Base-by-base conservation (phyloP, 2,797 vertebrate species). In the Myripristis jacobus region DNA sequence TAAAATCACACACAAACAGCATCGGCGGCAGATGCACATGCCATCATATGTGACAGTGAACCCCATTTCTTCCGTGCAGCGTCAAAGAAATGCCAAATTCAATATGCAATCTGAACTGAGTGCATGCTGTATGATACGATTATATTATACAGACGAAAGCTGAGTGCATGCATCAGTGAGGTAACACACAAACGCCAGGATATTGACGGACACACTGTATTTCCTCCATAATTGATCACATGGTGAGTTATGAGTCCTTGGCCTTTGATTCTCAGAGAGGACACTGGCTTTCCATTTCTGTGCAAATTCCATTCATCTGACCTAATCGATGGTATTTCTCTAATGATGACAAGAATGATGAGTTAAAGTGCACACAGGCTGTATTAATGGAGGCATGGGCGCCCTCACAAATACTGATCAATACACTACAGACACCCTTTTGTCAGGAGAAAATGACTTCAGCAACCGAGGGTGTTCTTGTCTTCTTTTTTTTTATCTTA, bases 281-380 rank as follows among this genome's bases (percentile, higher is more conserved):
- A 70, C 8, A 11, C 51, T 9, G 16, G 38, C 61, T 75, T 51
- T 81, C 52, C 38, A 59, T 87, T 80, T 77, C 73, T 70, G 51
- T 58, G 65, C 52, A 62, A 77, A 82, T 79, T 75, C 58, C 71
- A 85, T 87, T 87, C 77, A 85, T 89, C 82, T 62, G 53, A 64
- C 15, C 41, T 54, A 83, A 91, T 92, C 78, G 60, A 89, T 88
- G 63, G 38, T 51, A 65, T 77, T 67, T 77, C 75, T 86, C 76
- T 83, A 66, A 84, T 84, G 81, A 88, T 79, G 80, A 78, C 73
- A 76, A 75, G 79, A 76, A 82, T 71, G 71, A 87, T 82, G 83
- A 62, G 57, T 75, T 57, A 31, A 87, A 79, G 78, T 73, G 80
- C 68, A 63, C 41, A 19, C 2, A 63, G 41, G 59, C 64, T 53